Evolutionary conservation across 2,797 vertebrate genomes (phyloP).

Genomic region (Melanotaenia boesemani): DNA sequence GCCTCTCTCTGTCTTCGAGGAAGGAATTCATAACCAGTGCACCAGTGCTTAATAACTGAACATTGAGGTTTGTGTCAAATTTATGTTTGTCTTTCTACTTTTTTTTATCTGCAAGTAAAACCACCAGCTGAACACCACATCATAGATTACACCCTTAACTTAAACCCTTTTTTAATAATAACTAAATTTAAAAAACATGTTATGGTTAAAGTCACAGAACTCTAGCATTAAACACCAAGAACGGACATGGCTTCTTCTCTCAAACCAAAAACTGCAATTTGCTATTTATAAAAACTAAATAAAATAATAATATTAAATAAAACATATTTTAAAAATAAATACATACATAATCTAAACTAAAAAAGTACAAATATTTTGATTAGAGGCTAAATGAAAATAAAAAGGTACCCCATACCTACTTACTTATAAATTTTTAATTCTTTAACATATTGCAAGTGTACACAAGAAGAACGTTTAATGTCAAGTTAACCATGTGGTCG

Average conservation of each 20-base stretch:
- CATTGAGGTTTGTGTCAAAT: slow-evolving; percentile 29
- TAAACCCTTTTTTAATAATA: background rate
- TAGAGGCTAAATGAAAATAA: background rate
- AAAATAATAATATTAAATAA: no score
- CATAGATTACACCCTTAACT: background rate
- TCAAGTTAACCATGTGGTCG: background rate
- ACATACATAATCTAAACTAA: no score
- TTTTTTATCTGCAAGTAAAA: background rate
- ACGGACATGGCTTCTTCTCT: no score
- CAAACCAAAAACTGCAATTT: background rate
- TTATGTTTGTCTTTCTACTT: slow-evolving; percentile 9
- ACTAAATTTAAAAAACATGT: background rate
- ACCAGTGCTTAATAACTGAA: slow-evolving; percentile 32
- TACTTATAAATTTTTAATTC: background rate
- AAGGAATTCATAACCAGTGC: slow-evolving; percentile 40
- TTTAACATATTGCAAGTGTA: background rate
- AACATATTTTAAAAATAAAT: no score
- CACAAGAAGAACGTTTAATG: background rate
- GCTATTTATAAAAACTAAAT: background rate
- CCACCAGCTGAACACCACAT: slow-evolving; percentile 3
- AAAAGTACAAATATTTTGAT: no score
- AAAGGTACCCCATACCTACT: background rate
- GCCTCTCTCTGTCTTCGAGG: slow-evolving; percentile 17
- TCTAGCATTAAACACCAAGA: background rate
- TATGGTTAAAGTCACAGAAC: background rate